Percentiles rank a stretch among this genome's conserved stretches.
phyloP scores from a whole-genome alignment of 2,888 invertebrate genomes.

The Caenorhabditis macrosperma region DNA sequence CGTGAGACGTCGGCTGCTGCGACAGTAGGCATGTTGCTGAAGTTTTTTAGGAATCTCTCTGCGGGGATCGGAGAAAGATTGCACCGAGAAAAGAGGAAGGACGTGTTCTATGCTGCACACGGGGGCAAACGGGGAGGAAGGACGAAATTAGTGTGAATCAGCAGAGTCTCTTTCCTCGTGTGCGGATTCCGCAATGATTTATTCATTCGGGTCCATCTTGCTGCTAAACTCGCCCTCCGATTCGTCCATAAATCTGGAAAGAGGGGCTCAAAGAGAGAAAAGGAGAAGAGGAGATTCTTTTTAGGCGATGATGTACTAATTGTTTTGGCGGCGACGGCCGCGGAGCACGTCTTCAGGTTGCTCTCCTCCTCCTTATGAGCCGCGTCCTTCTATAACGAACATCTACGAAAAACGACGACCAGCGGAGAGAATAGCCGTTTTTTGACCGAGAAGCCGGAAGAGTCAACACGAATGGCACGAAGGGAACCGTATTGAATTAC shows the following conservation, averaged over 20 bases:
- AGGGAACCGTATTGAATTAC: slow-evolving; percentile 29
- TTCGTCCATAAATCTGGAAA: neutral
- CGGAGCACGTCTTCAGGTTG: neutral
- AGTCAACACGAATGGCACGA: slow-evolving; percentile 12
- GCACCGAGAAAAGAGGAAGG: neutral
- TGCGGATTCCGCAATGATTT: slow-evolving; percentile 28
- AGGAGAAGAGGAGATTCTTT: neutral
- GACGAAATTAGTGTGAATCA: slow-evolving; percentile 48
- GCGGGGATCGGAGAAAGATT: neutral
- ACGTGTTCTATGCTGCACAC: slow-evolving; percentile 1
- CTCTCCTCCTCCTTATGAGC: too few relatives aligned
- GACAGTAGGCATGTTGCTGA: too few relatives aligned
- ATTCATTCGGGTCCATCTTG: slow-evolving; percentile 10
- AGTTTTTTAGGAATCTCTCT: too few relatives aligned
- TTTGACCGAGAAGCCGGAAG: neutral
- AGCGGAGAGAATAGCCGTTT: neutral
- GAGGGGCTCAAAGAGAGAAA: neutral
- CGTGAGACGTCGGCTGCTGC: too few relatives aligned
- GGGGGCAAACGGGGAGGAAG: neutral
- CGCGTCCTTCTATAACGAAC: neutral
- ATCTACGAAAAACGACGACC: neutral
- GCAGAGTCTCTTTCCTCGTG: slow-evolving; percentile 6
- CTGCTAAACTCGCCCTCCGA: too few relatives aligned
- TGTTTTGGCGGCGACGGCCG: neutral
- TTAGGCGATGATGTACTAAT: too few relatives aligned